phyloP scores from a whole-genome alignment of 2,797 vertebrate genomes.

The Muraenolepis orangiensis region DNA sequence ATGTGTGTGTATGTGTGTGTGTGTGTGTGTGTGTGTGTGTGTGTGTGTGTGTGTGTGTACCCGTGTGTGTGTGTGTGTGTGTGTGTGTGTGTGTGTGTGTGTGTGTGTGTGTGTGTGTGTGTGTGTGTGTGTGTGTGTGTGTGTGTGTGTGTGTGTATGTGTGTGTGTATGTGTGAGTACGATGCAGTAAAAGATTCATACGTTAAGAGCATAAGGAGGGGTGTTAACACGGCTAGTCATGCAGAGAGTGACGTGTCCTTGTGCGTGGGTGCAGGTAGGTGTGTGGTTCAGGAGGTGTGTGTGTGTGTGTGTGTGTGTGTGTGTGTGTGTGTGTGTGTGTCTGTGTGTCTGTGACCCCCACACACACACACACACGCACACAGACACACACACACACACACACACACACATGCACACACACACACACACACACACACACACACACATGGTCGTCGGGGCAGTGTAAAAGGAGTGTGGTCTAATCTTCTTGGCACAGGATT shows the following conservation, averaged over 20 bases:
- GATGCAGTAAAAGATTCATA: slow-evolving; percentile 31
- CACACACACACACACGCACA: slow-evolving; percentile 5
- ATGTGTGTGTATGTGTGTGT: too few species aligned
- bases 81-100: background rate
- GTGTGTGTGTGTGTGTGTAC: too few species aligned
- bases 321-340: too few species aligned
- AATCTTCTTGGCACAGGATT: slow-evolving; percentile 75
- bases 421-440: slow-evolving; percentile 5
- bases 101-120: too few species aligned
- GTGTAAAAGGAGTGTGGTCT: slow-evolving; percentile 48
- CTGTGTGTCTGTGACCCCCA: too few species aligned
- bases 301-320: slow-evolving; percentile 8
- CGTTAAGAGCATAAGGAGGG: background rate
- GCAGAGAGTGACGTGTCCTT: background rate
- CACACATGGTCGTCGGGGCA: slow-evolving; percentile 4
- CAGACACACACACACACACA: slow-evolving; percentile 1
- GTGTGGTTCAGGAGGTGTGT: slow-evolving; percentile 8
- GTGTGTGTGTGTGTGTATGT: too few species aligned
- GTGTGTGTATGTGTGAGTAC: background rate
- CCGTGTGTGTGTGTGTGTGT: background rate
- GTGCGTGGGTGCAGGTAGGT: slow-evolving; percentile 15
- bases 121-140: too few species aligned
- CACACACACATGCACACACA: background rate
- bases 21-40: too few species aligned
- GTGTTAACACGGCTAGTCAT: background rate